phyloP scores from a whole-genome alignment of 1,140 invertebrate species.

The Littorina saxatilis region DNA sequence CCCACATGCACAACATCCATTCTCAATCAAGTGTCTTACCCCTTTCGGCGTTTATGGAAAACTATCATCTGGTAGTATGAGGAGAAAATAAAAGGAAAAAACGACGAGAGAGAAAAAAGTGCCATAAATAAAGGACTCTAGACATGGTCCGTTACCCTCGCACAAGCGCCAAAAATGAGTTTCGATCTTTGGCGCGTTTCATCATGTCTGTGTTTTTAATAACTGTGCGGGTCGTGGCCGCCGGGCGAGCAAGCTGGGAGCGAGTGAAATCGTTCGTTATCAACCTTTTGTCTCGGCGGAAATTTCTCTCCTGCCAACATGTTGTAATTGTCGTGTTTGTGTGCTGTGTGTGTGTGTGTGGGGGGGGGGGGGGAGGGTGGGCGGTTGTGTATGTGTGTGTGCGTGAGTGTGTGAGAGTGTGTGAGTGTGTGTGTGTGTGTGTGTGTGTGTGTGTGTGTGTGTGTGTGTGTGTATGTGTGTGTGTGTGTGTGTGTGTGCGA shows the following conservation, averaged over 20 bases:
- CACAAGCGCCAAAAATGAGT: conserved; percentile 18
- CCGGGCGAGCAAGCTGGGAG: not conserved
- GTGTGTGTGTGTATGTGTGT: not conserved
- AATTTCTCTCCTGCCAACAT: no score
- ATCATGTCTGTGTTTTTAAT: conserved; percentile 20
- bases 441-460: not conserved
- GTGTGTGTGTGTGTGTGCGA: no score
- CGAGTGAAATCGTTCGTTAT: not conserved
- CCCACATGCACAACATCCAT: no score
- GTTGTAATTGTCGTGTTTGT: no score
- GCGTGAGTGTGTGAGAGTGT: not conserved
- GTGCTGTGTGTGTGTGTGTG: no score
- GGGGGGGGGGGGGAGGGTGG: not conserved
- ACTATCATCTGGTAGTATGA: not conserved
- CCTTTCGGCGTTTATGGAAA: not conserved
- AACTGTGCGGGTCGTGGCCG: not conserved
- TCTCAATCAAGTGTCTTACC: no score
- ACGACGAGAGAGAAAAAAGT: not conserved
- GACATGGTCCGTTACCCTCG: not conserved
- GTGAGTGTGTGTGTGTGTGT: not conserved
- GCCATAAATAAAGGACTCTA: not conserved
- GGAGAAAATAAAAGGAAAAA: not conserved
- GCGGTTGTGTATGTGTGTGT: not conserved
- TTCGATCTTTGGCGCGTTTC: not conserved
- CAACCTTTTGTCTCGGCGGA: no score